Evolutionary conservation across 2,888 invertebrate genomes (phyloP).

Genomic region (Drosophila nr. perissopoda): DNA sequence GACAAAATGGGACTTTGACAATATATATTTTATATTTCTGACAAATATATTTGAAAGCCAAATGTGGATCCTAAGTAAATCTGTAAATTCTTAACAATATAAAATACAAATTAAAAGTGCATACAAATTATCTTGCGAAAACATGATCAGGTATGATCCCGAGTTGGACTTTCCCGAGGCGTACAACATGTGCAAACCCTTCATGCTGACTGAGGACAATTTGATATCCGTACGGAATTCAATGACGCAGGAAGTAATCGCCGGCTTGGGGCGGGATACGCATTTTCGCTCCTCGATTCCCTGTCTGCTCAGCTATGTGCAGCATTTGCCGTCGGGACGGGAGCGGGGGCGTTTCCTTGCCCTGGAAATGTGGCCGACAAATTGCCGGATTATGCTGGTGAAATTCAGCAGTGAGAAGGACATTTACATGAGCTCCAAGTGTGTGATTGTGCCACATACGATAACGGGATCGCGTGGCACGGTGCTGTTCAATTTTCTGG

Average conservation of each 20-base stretch:
- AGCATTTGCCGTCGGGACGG: slow-evolving; percentile 95
- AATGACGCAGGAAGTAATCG: slow-evolving; percentile 90
- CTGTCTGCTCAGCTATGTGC: slow-evolving; percentile 97
- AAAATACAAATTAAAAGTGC: background rate
- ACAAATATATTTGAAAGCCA: background rate
- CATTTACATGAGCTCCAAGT: slow-evolving; percentile 97
- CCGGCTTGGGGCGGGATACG: slow-evolving; percentile 90
- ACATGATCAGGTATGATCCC: slow-evolving; percentile 32
- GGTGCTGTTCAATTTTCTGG: slow-evolving; percentile 96
- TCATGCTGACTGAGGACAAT: slow-evolving; percentile 90
- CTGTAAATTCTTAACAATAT: background rate
- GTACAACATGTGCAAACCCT: slow-evolving; percentile 81
- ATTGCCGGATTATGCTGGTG: slow-evolving; percentile 97
- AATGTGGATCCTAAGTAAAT: background rate
- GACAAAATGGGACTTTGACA: background rate
- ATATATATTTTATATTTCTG: background rate
- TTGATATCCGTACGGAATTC: slow-evolving; percentile 89
- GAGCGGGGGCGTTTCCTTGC: slow-evolving; percentile 97
- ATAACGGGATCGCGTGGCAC: slow-evolving; percentile 95
- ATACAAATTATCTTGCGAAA: slow-evolving; percentile 2
- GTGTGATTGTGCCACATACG: slow-evolving; percentile 95
- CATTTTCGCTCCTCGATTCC: slow-evolving; percentile 92
- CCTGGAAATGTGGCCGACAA: slow-evolving; percentile 98
- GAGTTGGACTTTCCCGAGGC: slow-evolving; percentile 65
- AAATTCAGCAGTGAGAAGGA: slow-evolving; percentile 90